Conservation (phyloP, 2,797 vertebrate species). For the Setipinna tenuifilis region DNA sequence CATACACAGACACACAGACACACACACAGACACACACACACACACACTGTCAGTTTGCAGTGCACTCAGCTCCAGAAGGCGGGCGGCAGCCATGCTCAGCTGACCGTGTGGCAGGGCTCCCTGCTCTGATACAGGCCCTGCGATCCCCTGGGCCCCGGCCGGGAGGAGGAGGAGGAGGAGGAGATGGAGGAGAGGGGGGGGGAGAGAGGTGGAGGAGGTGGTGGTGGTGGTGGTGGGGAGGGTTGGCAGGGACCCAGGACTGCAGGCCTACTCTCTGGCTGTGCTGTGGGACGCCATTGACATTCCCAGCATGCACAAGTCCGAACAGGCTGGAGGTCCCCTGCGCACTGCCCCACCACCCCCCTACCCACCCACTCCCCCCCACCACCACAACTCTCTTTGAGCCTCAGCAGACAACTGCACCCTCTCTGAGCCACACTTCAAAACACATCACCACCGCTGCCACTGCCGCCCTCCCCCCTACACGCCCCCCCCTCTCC, state of each 20-base stretch:
- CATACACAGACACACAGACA: no score
- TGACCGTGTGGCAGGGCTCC: slow-evolving; percentile 30
- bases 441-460: neutral
- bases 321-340: slow-evolving; percentile 49
- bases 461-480: no score
- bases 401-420: slow-evolving; percentile 14
- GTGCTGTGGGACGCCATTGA: slow-evolving; percentile 52
- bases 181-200: neutral
- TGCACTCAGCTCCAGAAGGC: neutral
- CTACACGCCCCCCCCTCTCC: no score
- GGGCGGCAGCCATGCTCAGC: slow-evolving; percentile 13
- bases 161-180: slow-evolving; percentile 15
- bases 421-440: neutral
- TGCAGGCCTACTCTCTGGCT: slow-evolving; percentile 42
- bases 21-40: no score
- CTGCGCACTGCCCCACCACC: neutral
- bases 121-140: slow-evolving; percentile 40
- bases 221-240: neutral
- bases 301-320: slow-evolving; percentile 56
- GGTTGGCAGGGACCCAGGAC: slow-evolving; percentile 43
- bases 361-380: neutral
- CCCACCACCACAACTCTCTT: neutral
- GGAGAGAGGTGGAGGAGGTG: neutral
- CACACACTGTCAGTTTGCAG: no score
- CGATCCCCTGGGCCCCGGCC: slow-evolving; percentile 1